phyloP scores from a whole-genome alignment of 2,888 invertebrate genomes.

The Salticus scenicus region DNA sequence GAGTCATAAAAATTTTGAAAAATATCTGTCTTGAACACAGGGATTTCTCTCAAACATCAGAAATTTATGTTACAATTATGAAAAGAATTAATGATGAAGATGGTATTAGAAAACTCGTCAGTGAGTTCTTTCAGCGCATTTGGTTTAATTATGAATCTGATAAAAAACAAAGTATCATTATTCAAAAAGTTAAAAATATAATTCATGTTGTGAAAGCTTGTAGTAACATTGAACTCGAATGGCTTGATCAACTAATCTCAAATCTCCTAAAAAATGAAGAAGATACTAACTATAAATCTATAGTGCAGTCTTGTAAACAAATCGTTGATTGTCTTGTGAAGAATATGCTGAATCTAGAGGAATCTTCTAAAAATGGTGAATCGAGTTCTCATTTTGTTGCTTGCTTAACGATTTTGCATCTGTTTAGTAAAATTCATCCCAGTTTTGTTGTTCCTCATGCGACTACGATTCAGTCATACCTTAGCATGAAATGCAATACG shows the following conservation, averaged over 20 bases:
- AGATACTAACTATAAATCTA: conserved; percentile 79
- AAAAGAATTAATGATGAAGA: conserved; percentile 98
- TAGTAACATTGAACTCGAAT: conserved; percentile 91
- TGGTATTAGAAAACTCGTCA: conserved; percentile 88
- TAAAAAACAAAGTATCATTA: conserved; percentile 70
- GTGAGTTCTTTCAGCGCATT: conserved; percentile 99
- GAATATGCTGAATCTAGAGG: conserved; percentile 86
- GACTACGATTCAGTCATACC: conserved; percentile 94
- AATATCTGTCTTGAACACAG: conserved; percentile 99
- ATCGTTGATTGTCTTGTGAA: conserved; percentile 98
- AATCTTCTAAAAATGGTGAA: conserved; percentile 75
- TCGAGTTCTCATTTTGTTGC: conserved; percentile 92
- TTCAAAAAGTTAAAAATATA: conserved; percentile 94
- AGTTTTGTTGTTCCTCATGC: conserved; percentile 95
- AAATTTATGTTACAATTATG: conserved; percentile 99
- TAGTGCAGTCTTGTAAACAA: conserved; percentile 93
- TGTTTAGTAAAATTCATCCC: conserved; percentile 97
- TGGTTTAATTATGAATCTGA: conserved; percentile 96
- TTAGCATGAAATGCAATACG: conserved; percentile 80
- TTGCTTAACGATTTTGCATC: conserved; percentile 93
- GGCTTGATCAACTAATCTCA: conserved; percentile 94
- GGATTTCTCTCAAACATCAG: conserved; percentile 95
- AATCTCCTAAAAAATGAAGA: conserved; percentile 83
- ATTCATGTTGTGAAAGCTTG: conserved; percentile 92
- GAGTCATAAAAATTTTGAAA: conserved; percentile 98